Percentiles rank a stretch among this genome's conserved stretches.
Evolutionary conservation across 2,113 vertebrate genomes (phyloP).

Genomic region (Hypocryptadius cinnamomeus): DNA sequence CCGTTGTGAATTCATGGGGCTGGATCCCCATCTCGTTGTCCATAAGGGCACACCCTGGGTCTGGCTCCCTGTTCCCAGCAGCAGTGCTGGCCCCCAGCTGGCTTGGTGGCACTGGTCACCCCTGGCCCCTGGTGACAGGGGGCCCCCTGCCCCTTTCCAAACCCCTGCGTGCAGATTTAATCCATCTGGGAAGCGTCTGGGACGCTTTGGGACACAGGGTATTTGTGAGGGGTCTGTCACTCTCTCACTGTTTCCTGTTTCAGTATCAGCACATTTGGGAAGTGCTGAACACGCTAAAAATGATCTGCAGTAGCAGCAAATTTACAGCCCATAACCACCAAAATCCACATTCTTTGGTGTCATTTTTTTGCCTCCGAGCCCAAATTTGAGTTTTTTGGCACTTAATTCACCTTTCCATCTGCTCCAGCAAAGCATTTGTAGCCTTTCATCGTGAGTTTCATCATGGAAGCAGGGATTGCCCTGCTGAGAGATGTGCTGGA

Average conservation of each 20-base stretch:
- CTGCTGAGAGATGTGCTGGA: not conserved
- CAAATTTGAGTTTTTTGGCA: not conserved
- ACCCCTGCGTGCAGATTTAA: accelerated
- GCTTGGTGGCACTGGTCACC: not conserved
- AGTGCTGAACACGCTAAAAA: not conserved
- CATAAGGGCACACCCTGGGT: accelerated
- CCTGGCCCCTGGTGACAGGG: accelerated
- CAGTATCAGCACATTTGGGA: accelerated
- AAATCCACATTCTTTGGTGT: not conserved
- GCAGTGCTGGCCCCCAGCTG: not conserved
- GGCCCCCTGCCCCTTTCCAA: not conserved
- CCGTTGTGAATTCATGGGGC: accelerated
- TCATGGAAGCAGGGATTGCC: accelerated
- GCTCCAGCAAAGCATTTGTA: not conserved
- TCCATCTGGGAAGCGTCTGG: accelerated
- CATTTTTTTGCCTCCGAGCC: not conserved
- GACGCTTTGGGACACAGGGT: accelerated
- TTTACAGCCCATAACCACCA: not conserved
- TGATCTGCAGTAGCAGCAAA: accelerated
- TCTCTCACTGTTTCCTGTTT: not conserved
- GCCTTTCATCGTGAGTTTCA: not conserved
- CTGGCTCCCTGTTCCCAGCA: not conserved
- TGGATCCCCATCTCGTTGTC: too few relatives aligned
- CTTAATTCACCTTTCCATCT: not conserved
- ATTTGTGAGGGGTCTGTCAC: not conserved